These are phyloP conservation scores for Nannoperca obscura DNA, from an alignment of 2,797 vertebrate genomes.

Conservation along the genomic window DNA sequence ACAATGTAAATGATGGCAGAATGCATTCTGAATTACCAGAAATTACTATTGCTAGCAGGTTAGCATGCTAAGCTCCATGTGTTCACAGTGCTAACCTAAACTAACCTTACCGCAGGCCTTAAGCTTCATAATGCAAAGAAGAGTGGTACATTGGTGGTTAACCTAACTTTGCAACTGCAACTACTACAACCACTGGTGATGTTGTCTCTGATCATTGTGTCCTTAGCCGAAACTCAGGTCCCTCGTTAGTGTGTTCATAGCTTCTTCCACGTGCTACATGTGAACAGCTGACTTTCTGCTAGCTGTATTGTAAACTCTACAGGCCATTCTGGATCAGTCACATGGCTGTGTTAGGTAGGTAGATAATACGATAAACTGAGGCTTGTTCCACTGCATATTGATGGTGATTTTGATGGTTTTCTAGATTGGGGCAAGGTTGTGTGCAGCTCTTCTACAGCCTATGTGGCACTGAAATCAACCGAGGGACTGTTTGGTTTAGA, in stretches of 20 bases:
- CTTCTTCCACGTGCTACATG: neutral
- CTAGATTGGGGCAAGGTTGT: neutral
- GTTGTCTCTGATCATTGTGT: neutral
- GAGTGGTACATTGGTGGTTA: neutral
- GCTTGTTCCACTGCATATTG: neutral
- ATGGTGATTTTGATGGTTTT: neutral
- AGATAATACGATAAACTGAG: neutral
- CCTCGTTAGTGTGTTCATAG: neutral
- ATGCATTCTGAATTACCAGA: neutral
- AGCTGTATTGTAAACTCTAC: too few relatives aligned
- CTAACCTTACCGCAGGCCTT: neutral
- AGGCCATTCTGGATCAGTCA: neutral
- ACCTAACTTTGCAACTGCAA: neutral
- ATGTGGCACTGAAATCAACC: slow-evolving; percentile 8
- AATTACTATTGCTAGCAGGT: too few relatives aligned
- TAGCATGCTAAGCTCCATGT: neutral
- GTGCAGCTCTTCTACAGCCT: neutral
- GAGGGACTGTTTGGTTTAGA: neutral
- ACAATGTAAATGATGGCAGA: neutral
- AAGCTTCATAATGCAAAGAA: neutral
- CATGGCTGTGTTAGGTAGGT: neutral
- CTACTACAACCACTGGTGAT: neutral
- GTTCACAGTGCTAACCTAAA: neutral
- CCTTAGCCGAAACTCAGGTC: neutral
- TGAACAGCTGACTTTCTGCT: neutral